A percentile compares a stretch with the other conserved stretches of the same genome.
Conservation (phyloP, 2,113 vertebrate genomes). For the Formicarius rufipectus region DNA sequence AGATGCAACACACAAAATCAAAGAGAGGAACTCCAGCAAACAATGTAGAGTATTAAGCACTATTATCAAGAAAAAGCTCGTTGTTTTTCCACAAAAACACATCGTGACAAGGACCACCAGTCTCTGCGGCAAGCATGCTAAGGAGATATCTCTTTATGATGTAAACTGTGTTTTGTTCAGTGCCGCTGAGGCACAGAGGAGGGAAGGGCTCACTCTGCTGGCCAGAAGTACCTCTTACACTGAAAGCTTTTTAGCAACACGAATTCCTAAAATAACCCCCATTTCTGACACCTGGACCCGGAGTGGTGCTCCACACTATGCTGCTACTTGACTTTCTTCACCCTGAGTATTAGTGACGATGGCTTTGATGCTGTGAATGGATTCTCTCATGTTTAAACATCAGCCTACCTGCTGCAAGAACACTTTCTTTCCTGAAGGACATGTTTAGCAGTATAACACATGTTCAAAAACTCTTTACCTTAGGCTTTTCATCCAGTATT, state of each 20-base stretch:
- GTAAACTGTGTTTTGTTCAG: slow-evolving; percentile 48
- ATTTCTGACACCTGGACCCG: neutral
- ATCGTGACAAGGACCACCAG: neutral
- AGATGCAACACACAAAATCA: neutral
- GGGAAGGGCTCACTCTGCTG: slow-evolving; percentile 65
- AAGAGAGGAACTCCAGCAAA: neutral
- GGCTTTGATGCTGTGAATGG: neutral
- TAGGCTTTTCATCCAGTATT: slow-evolving; percentile 94
- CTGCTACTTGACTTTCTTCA: neutral
- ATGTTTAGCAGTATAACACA: neutral
- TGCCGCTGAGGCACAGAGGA: neutral
- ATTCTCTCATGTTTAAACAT: neutral
- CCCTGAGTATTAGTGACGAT: neutral
- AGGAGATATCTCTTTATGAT: slow-evolving; percentile 51
- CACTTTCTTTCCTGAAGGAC: neutral
- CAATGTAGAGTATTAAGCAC: neutral
- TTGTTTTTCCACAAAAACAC: neutral
- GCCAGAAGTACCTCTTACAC: slow-evolving; percentile 14
- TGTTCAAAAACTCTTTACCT: slow-evolving; percentile 79
- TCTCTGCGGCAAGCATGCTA: slow-evolving; percentile 5
- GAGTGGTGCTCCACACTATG: neutral
- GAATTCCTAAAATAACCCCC: neutral
- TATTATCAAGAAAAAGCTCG: neutral
- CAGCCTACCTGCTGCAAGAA: slow-evolving; percentile 10
- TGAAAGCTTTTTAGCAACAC: neutral